Evolutionary conservation across 2,797 vertebrate species (phyloP), one percentile per base, ranked within the genome.

Genomic region (Philypnodon macrostomus): DNA sequence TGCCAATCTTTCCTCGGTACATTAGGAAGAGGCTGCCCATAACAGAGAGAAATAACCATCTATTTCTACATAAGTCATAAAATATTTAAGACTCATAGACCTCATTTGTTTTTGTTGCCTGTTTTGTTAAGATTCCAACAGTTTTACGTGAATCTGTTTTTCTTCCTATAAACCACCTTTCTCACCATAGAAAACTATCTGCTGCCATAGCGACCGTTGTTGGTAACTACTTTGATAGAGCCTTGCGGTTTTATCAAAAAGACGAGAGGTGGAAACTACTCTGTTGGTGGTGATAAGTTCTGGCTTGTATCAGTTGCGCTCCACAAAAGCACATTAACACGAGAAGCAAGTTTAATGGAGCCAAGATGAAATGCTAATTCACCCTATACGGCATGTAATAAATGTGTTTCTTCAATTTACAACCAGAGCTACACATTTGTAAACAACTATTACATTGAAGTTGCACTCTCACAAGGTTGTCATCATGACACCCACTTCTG

Each of bases 101-200:
- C 18, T n/a, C n/a, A 38, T 48, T 54, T 49, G 13, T 57, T 40
- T 48, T 18, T 33, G 33, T 26, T 4, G 26, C 23, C 56, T 19
- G 17, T 55, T 58, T 35, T 29, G 36, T 66, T 47, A 54, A 13
- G 40, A 13, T 30, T 40, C 12, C 14, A 27, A 21, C 31, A 15
- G 27, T 36, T 64, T 46, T 38, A 32, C 32, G 55, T 70, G 51
- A 70, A 37, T 37, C 17, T 36, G 26, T 31, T 34, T 46, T 38
- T 19, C 44, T 35, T 73, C 67, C 53, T 40, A 66, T 64, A 46
- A 61, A 47, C 51, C 48, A 14, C 24, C 9, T 49, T 79, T 75
- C 63, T 70, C 64, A 64, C 52, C 26, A 54, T 50, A 81, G 62
- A 79, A 79, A 75, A 71, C 62, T 40, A 58, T 64, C 77, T 65